phyloP scores from a whole-genome alignment of 2,888 invertebrate species.

The Matsumyia berberina region DNA sequence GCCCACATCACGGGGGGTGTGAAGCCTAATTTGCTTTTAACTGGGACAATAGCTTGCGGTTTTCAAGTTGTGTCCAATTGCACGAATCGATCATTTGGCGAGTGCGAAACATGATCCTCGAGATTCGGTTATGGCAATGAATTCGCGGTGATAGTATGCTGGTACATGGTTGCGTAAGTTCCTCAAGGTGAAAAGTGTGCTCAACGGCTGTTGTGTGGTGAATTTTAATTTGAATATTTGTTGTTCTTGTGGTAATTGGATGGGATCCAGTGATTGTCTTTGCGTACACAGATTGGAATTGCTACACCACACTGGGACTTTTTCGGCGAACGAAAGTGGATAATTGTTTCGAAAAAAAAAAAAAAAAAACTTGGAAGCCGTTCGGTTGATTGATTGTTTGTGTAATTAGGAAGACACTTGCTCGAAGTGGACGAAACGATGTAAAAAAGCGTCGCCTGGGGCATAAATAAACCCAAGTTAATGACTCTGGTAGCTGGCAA shows the following conservation, averaged over 20 bases:
- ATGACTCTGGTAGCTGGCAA: not conserved
- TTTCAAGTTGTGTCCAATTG: slow-evolving; percentile 45
- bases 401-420: slow-evolving; percentile 39
- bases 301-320: not conserved
- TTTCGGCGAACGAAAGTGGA: slow-evolving; percentile 10
- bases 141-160: too few species aligned
- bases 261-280: slow-evolving; percentile 7
- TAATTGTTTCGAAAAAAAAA: not conserved
- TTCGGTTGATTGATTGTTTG: slow-evolving; percentile 37
- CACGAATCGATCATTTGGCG: slow-evolving; percentile 7
- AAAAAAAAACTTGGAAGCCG: slow-evolving; percentile 12
- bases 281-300: not conserved
- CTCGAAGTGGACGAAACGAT: slow-evolving; percentile 11
- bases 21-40: slow-evolving; percentile 63
- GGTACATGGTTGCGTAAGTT: slow-evolving; percentile 15
- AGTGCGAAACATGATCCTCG: slow-evolving; percentile 6
- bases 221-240: slow-evolving; percentile 44
- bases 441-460: not conserved
- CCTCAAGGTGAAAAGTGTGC: slow-evolving; percentile 45
- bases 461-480: not conserved
- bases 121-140: slow-evolving; percentile 12
- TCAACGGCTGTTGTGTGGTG: slow-evolving; percentile 17
- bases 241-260: slow-evolving; percentile 34
- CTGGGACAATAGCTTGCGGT: slow-evolving; percentile 55
- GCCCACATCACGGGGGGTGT: not conserved